phyloP scores from a whole-genome alignment of 2,888 invertebrate genomes.

The Dryobotodes eremita region DNA sequence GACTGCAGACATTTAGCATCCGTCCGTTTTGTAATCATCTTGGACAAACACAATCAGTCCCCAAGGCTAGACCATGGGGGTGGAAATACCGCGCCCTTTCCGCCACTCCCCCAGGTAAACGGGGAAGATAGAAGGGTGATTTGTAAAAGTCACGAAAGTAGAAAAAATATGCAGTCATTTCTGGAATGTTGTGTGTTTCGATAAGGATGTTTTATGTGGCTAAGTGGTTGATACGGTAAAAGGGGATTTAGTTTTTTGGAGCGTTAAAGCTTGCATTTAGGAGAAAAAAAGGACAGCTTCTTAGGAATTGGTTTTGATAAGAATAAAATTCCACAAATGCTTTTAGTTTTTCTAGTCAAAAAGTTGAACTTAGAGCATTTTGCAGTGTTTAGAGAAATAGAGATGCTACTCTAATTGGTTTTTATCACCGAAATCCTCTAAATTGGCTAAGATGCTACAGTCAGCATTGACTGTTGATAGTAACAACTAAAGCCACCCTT shows the following conservation, averaged over 20 bases:
- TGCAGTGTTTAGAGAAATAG: neutral
- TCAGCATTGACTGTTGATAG: neutral
- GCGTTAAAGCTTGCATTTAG: neutral
- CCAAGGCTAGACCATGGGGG: conserved; percentile 60
- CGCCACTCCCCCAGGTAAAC: conserved; percentile 64
- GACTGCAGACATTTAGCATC: conserved; percentile 40
- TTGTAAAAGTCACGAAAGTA: conserved; percentile 65
- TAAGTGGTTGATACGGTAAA: conserved; percentile 27
- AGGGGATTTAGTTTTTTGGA: neutral
- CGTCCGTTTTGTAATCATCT: conserved; percentile 48
- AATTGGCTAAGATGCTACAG: neutral
- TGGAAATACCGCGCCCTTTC: conserved; percentile 75
- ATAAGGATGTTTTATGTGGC: conserved; percentile 54
- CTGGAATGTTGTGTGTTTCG: conserved; percentile 43
- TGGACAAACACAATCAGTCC: conserved; percentile 50
- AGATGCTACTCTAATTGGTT: neutral
- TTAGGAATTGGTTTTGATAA: neutral
- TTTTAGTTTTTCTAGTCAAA: neutral
- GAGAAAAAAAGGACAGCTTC: neutral
- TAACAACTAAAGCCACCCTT: too few species aligned
- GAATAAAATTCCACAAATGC: neutral
- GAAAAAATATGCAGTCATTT: conserved; percentile 48
- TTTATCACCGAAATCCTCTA: neutral
- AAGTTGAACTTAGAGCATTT: neutral
- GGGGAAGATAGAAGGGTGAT: conserved; percentile 55